Evolutionary conservation across 2,113 vertebrate genomes (phyloP).

Genomic region (Stigmatopora argus): DNA sequence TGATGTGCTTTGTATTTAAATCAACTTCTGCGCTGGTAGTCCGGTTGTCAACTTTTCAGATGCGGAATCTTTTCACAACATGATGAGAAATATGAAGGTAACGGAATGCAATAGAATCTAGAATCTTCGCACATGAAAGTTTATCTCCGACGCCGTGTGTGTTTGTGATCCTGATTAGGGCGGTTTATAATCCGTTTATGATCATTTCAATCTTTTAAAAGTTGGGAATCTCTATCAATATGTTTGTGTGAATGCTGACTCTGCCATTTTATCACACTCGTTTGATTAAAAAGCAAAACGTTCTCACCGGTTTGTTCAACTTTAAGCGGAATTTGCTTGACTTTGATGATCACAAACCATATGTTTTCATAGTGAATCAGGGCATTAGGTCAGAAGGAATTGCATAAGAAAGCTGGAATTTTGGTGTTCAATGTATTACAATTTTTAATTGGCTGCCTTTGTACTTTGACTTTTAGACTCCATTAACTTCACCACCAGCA

Average conservation of each 20-base stretch:
- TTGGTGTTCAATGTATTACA: background rate
- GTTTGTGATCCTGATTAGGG: constrained; percentile 53
- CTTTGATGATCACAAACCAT: background rate
- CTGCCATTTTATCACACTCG: background rate
- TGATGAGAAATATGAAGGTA: constrained; percentile 23
- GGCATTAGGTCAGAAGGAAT: background rate
- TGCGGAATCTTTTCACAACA: constrained; percentile 5
- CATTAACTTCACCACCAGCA: too few relatives aligned
- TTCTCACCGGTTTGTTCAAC: background rate
- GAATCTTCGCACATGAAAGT: constrained; percentile 15
- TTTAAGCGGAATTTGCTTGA: background rate
- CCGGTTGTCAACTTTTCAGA: constrained; percentile 1
- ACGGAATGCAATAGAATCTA: constrained; percentile 14
- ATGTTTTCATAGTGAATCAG: background rate
- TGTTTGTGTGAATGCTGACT: background rate
- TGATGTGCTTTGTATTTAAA: constrained; percentile 2
- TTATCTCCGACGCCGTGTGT: constrained; percentile 16
- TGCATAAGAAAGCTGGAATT: background rate
- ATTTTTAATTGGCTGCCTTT: too few relatives aligned
- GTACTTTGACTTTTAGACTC: too few relatives aligned
- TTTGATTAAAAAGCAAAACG: background rate
- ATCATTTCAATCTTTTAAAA: constrained; percentile 39
- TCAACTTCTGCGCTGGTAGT: constrained; percentile 19
- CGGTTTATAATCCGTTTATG: constrained; percentile 55
- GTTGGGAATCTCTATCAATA: background rate